Evolutionary conservation across 2,797 vertebrate species (phyloP).

Genomic region (Natrix natrix): DNA sequence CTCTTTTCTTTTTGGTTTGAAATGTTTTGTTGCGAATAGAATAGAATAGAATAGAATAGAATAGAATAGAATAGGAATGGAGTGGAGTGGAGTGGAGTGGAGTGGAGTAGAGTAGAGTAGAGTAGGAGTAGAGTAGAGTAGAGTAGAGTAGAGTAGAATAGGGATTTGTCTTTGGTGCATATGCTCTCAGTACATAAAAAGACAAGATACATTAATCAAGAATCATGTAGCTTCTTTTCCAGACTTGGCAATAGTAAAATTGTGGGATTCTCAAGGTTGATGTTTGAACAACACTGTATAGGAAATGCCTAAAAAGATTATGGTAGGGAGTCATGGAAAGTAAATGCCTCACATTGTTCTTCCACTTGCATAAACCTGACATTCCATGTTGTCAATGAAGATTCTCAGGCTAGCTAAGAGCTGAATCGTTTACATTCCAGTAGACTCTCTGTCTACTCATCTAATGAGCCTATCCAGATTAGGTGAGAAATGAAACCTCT

Average conservation of each 20-base stretch:
- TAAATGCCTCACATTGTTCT: not conserved
- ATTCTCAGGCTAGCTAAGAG: not conserved
- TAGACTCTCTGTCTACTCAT: not conserved
- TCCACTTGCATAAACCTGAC: not conserved
- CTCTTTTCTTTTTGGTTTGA: not conserved
- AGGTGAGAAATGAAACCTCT: not conserved
- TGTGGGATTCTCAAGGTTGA: not conserved
- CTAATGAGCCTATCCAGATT: not conserved
- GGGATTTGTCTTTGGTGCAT: too few relatives aligned
- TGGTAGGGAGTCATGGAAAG: not conserved
- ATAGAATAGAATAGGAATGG: too few relatives aligned
- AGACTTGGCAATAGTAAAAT: not conserved
- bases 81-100: too few relatives aligned
- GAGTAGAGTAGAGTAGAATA: too few relatives aligned
- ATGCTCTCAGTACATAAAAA: too few relatives aligned
- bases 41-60: too few relatives aligned
- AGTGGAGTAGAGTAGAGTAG: too few relatives aligned
- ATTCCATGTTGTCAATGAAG: not conserved
- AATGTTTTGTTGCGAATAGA: not conserved
- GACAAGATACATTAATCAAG: too few relatives aligned
- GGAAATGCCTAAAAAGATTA: not conserved
- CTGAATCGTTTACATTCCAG: not conserved
- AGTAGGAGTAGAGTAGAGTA: too few relatives aligned
- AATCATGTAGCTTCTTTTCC: not conserved
- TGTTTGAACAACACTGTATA: not conserved